Base-by-base conservation (phyloP, 2,888 invertebrate species). In the Adela reaumurella region DNA sequence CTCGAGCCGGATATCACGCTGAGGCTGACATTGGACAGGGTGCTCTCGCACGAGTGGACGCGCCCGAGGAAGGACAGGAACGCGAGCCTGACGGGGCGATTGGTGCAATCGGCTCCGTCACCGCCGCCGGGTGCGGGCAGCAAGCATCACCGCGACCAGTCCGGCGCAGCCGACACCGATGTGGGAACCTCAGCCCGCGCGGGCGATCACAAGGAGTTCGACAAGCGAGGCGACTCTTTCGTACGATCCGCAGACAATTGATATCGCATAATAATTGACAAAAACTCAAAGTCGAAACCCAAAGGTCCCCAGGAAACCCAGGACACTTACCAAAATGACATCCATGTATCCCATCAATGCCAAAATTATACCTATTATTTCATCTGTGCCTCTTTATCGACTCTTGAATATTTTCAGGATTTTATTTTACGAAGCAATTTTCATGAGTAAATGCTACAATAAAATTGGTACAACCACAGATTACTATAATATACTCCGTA, bases 1-100 rank as follows among this genome's bases (percentile, higher is more conserved):
- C 70, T 96, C 51, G 94, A 96, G 65, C 94, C 94, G 1, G 91
- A 94, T 59, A 85, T 92, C 43, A 87, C 87, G 17, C 76, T 86
- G 51, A 83, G 94, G 51, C 74, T 90, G 57, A 89, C 89, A 17
- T 68, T 93, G 55, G 89, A 89, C 54, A 81, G 89, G 51, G 86
- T 92, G 49, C 67, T 90, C 49, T 83, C 84, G 47, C 90, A 90
- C 63, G 88, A 88, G 55, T 93, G 92, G 92, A 76, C 88, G 45
- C 72, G 84, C 55, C 81, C 78, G 42, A 80, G 82, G 43, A 86
- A 84, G 61, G 85, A 86, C 52, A 82, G 81, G 64, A 74, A 78
- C 48, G 76, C 81, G 16, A 81, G 81, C 53, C 64, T 84, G 46
- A 77, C 83, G 61, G 85, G 84, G 19, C 70, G 85, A 45, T 66